A percentile compares a stretch with the other conserved stretches of the same genome.
Evolutionary conservation across 2,113 vertebrate genomes (phyloP).

Genomic region (Todiramphus saurophagus): DNA sequence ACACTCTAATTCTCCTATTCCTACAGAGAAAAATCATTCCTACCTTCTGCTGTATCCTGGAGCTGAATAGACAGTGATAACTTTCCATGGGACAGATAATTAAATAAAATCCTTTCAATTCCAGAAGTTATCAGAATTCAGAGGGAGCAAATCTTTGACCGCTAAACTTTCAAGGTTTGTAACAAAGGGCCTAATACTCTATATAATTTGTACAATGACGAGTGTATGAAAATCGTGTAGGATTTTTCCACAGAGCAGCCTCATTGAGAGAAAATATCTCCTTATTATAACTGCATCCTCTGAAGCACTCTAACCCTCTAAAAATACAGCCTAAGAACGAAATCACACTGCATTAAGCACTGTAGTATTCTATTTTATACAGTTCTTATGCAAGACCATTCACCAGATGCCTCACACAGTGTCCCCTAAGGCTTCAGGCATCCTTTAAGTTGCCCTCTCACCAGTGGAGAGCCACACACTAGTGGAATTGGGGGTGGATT

Average conservation of each 20-base stretch:
- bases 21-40: neutral
- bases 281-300: neutral
- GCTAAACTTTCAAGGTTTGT: neutral
- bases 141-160: neutral
- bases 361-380: neutral
- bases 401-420: neutral
- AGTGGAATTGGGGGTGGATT: neutral
- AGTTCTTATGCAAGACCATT: neutral
- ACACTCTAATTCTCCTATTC: neutral
- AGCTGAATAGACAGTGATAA: conserved; percentile 17
- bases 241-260: neutral
- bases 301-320: conserved; percentile 14
- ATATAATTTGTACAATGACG: neutral
- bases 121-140: neutral
- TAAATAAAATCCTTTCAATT: conserved; percentile 5
- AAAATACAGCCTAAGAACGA: conserved; percentile 30
- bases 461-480: accelerated
- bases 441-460: neutral
- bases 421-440: neutral
- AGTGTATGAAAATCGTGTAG: neutral
- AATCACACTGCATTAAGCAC: neutral
- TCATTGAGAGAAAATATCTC: neutral
- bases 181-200: neutral
- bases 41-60: neutral
- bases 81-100: neutral